Percentiles rank a stretch among this genome's conserved stretches.
phyloP scores from a whole-genome alignment of 1,140 invertebrate species.

The Rhizoglyphus robini region DNA sequence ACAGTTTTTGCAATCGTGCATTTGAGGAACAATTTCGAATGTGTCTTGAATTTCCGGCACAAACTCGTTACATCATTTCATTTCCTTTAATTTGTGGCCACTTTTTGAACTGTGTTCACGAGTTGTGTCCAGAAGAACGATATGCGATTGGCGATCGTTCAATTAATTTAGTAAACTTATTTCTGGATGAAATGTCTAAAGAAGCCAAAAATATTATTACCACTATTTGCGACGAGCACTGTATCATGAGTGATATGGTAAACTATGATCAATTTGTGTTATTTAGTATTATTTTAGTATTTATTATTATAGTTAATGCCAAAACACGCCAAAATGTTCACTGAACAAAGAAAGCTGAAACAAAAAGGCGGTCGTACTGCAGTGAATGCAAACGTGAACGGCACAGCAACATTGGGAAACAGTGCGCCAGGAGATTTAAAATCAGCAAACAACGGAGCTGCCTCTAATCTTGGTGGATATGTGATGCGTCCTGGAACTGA shows the following conservation, averaged over 20 bases:
- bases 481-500: constrained; percentile 59
- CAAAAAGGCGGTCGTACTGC: not conserved
- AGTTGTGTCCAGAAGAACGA: constrained; percentile 94
- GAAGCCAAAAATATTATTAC: constrained; percentile 98
- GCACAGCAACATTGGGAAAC: constrained; percentile 52
- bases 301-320: constrained; percentile 49
- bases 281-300: constrained; percentile 25
- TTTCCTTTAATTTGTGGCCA: constrained; percentile 96
- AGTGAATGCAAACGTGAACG: constrained; percentile 59
- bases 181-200: constrained; percentile 95
- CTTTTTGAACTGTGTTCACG: constrained; percentile 94
- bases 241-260: constrained; percentile 74
- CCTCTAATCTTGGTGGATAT: not conserved
- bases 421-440: constrained; percentile 67
- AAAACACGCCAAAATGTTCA: constrained; percentile 56
- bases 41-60: constrained; percentile 94
- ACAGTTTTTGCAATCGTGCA: constrained; percentile 82
- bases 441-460: constrained; percentile 50
- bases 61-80: constrained; percentile 91
- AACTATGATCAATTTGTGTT: not conserved
- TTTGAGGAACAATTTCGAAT: constrained; percentile 97
- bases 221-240: constrained; percentile 93
- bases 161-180: constrained; percentile 91
- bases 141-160: constrained; percentile 90
- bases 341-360: constrained; percentile 8